A percentile compares a stretch with the other conserved stretches of the same genome.
phyloP scores from a whole-genome alignment of 2,113 vertebrate species.

The Amphiprion ocellaris region DNA sequence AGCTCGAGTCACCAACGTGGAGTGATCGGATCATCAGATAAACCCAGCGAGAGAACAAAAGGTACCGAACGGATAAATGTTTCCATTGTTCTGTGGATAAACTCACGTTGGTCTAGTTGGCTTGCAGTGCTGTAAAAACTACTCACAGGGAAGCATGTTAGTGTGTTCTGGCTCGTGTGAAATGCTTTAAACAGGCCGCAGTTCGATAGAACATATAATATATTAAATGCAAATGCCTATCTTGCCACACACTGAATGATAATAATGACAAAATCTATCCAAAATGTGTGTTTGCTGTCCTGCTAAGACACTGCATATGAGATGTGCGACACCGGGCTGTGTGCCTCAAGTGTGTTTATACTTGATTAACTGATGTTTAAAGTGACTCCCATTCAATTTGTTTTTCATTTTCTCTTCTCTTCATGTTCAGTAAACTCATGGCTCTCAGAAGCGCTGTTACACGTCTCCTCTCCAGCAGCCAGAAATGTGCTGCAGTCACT shows the following conservation, averaged over 20 bases:
- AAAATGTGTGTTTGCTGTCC: not conserved
- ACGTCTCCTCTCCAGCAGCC: conserved; percentile 67
- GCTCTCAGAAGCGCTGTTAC: conserved; percentile 73
- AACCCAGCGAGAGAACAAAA: not conserved
- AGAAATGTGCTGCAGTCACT: conserved; percentile 52
- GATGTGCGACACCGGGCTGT: too few relatives aligned
- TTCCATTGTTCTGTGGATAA: not conserved
- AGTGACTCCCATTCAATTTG: not conserved
- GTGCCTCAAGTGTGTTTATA: too few relatives aligned
- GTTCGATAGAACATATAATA: not conserved
- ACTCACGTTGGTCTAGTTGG: not conserved
- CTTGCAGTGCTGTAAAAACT: not conserved
- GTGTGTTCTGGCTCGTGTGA: not conserved
- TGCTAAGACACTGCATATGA: not conserved
- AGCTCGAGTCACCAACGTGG: not conserved
- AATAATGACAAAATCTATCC: not conserved
- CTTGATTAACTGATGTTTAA: too few relatives aligned
- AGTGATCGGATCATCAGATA: not conserved
- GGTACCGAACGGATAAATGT: conserved; percentile 26
- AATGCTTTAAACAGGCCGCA: not conserved
- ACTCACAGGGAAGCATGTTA: not conserved
- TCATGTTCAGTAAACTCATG: conserved; percentile 64
- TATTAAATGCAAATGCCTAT: not conserved
- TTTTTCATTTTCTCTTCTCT: not conserved
- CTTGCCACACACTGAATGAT: not conserved